Evolutionary conservation across 2,888 invertebrate genomes (phyloP).

Genomic region (Amiota mariae): DNA sequence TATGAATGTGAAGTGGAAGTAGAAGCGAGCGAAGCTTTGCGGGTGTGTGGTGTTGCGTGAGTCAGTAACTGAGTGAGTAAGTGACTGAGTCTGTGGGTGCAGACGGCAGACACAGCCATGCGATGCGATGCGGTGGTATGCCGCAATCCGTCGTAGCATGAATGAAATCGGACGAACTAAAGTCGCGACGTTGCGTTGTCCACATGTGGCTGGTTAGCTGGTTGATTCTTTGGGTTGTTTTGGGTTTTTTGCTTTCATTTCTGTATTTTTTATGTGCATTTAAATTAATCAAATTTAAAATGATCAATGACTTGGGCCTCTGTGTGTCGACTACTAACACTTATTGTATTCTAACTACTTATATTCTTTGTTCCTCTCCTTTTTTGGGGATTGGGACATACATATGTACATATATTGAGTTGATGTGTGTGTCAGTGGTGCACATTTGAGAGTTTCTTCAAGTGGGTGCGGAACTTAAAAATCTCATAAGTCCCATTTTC

Average conservation of each 20-base stretch:
- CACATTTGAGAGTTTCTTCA: not conserved
- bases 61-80: too few species aligned
- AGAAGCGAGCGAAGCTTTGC: not conserved
- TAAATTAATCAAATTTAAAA: conserved; percentile 25
- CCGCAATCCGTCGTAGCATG: not conserved
- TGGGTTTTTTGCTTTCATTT: conserved; percentile 1
- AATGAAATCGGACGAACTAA: not conserved
- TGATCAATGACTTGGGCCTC: conserved; percentile 12
- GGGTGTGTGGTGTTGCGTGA: not conserved
- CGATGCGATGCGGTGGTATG: too few species aligned
- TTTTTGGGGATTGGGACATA: too few species aligned
- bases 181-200: not conserved
- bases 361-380: too few species aligned
- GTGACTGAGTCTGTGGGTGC: too few species aligned
- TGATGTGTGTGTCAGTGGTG: not conserved
- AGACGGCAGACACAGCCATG: too few species aligned
- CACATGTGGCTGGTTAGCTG: not conserved
- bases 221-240: not conserved
- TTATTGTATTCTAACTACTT: too few species aligned
- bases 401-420: not conserved
- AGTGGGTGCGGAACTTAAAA: conserved; percentile 19
- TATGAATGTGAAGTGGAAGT: not conserved
- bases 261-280: conserved; percentile 6
- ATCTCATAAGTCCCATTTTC: not conserved
- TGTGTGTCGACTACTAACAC: not conserved